A percentile compares a stretch with the other conserved stretches of the same genome.
phyloP scores from a whole-genome alignment of 2,113 vertebrate genomes.

The Heptranchias perlo region DNA sequence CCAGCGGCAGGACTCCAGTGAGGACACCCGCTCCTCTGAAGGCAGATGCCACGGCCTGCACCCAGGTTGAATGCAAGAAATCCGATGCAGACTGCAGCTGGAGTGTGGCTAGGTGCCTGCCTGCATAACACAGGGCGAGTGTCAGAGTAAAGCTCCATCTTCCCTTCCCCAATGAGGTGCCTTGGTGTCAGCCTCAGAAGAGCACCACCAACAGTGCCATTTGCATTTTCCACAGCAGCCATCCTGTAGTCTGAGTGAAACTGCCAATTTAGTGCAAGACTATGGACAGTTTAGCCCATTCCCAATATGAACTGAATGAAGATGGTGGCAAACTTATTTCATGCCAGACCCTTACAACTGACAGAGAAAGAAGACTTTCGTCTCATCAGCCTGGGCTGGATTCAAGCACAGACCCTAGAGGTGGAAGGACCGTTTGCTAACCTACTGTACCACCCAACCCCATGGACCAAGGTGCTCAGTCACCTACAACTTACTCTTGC shows the following conservation, averaged over 20 bases:
- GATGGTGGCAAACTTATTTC: background rate
- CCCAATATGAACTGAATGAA: background rate
- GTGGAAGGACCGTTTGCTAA: background rate
- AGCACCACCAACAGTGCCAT: background rate
- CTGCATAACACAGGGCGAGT: too few species aligned
- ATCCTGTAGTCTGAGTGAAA: background rate
- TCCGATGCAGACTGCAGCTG: background rate
- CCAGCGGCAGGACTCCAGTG: background rate
- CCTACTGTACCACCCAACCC: background rate
- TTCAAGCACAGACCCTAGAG: background rate
- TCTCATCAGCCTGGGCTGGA: background rate
- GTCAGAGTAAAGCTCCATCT: background rate
- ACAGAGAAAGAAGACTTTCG: background rate
- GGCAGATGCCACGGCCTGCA: background rate
- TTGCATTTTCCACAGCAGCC: background rate
- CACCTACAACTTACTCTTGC: constrained; percentile 59
- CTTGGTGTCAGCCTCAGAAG: background rate
- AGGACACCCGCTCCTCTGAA: background rate
- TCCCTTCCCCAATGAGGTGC: background rate
- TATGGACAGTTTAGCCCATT: background rate
- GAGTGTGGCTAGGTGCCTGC: background rate
- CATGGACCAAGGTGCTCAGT: background rate
- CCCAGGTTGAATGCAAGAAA: background rate
- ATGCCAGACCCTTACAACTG: background rate
- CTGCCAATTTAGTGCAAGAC: background rate